Evolutionary conservation across 2,888 invertebrate genomes (phyloP).

Genomic region (Apamea monoglypha): DNA sequence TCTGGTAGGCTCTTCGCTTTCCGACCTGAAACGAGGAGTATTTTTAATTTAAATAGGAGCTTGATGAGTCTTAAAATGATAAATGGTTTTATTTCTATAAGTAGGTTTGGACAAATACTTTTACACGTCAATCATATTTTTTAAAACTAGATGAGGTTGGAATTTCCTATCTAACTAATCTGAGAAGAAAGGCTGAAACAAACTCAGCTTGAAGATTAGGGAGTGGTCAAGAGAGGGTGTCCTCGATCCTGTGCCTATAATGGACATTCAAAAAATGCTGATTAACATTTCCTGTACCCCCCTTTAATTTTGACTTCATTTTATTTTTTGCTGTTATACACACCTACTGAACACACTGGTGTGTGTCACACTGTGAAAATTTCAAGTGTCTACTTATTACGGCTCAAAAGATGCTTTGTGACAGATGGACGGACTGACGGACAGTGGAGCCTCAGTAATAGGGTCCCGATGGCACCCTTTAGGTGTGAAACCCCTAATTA

Average conservation of each 20-base stretch:
- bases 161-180: background rate
- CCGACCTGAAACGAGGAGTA: slow-evolving; percentile 73
- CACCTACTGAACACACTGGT: too few relatives aligned
- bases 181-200: background rate
- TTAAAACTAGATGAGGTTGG: background rate
- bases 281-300: background rate
- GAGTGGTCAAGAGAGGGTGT: background rate
- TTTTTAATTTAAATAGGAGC: background rate
- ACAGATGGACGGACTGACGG: background rate
- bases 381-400: background rate
- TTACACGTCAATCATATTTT: background rate
- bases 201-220: background rate
- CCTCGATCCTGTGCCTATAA: background rate
- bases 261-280: background rate
- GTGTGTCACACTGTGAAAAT: too few relatives aligned
- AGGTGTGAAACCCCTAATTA: background rate
- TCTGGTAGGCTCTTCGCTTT: slow-evolving; percentile 80
- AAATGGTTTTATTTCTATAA: background rate
- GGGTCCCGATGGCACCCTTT: background rate
- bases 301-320: background rate
- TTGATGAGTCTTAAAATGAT: too few relatives aligned
- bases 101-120: background rate
- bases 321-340: background rate
- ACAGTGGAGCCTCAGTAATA: background rate
- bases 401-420: background rate